Evolutionary conservation across 2,797 vertebrate species (phyloP).

Genomic region (Enteromius afrohamiltoni): DNA sequence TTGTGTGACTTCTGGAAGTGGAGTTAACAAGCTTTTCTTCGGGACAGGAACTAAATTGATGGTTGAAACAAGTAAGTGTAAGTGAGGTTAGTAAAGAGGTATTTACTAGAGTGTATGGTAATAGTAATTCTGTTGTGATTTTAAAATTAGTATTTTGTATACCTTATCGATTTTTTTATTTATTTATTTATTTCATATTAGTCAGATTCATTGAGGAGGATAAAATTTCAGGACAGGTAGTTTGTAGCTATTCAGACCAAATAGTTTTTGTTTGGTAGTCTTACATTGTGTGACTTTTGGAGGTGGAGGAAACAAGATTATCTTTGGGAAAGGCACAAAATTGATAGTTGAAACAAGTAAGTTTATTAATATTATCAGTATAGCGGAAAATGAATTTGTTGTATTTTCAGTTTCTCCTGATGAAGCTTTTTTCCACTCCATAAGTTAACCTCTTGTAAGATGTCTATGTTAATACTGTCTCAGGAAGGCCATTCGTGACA

Average conservation of each 20-base stretch:
- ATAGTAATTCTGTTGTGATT: neutral
- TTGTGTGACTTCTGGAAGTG: constrained; percentile 44
- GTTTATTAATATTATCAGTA: no score
- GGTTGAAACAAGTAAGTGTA: constrained; percentile 38
- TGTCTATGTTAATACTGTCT: neutral
- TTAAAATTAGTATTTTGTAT: neutral
- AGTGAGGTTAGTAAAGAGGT: neutral
- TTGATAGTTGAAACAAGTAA: constrained; percentile 44
- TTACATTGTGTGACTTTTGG: constrained; percentile 30
- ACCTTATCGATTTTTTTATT: neutral
- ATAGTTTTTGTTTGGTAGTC: neutral
- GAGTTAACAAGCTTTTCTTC: constrained; percentile 28
- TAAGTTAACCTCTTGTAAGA: neutral
- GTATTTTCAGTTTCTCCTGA: neutral
- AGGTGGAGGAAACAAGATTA: constrained; percentile 25
- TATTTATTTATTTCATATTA: no score
- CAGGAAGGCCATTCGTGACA: neutral
- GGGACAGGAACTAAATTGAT: constrained; percentile 18
- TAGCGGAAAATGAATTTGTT: neutral
- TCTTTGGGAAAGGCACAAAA: constrained; percentile 29
- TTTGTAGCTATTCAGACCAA: neutral
- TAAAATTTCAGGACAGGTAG: neutral
- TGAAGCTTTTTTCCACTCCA: neutral
- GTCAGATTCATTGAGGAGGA: neutral
- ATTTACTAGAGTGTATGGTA: neutral